Percentiles rank a stretch among this genome's conserved stretches.
These are phyloP conservation scores for Eidolon dupreanum DNA, from an alignment of 2,797 vertebrate species.

Conservation along the genomic window DNA sequence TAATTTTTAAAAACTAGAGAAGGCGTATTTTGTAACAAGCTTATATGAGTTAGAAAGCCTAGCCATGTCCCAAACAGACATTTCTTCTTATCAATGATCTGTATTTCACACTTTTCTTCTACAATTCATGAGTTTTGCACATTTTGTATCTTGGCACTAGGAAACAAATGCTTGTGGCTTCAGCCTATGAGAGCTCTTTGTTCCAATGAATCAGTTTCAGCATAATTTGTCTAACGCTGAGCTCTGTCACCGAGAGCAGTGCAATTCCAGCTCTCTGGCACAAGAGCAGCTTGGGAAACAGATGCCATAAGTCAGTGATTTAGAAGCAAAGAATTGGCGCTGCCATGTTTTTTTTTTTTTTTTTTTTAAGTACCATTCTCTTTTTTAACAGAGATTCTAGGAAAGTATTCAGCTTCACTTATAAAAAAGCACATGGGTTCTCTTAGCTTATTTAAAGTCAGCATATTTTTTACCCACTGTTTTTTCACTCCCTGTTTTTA, in stretches of 20 bases:
- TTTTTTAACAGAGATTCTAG: conserved; percentile 58
- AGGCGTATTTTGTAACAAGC: background rate
- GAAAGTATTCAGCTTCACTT: conserved; percentile 37
- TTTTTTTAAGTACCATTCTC: conserved; percentile 4
- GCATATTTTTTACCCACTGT: background rate
- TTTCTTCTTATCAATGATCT: conserved; percentile 29
- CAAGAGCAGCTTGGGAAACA: conserved; percentile 62
- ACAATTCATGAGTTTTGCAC: conserved; percentile 48
- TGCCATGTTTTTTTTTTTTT: background rate
- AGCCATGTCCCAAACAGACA: background rate
- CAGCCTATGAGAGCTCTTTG: conserved; percentile 36
- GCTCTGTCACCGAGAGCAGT: background rate
- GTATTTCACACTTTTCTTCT: conserved; percentile 33
- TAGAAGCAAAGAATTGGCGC: conserved; percentile 48
- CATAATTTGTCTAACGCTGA: background rate
- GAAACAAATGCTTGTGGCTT: conserved; percentile 55
- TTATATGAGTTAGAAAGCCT: background rate
- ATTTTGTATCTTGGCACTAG: conserved; percentile 33
- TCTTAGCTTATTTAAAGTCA: conserved; percentile 17
- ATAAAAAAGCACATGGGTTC: background rate
- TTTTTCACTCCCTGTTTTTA: background rate
- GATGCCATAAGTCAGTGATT: conserved; percentile 57
- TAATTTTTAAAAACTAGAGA: background rate
- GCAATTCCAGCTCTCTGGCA: conserved; percentile 42
- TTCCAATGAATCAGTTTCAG: background rate